These are phyloP conservation scores for Phlogophora meticulosa DNA, from an alignment of 2,888 invertebrate species.

Conservation along the genomic window DNA sequence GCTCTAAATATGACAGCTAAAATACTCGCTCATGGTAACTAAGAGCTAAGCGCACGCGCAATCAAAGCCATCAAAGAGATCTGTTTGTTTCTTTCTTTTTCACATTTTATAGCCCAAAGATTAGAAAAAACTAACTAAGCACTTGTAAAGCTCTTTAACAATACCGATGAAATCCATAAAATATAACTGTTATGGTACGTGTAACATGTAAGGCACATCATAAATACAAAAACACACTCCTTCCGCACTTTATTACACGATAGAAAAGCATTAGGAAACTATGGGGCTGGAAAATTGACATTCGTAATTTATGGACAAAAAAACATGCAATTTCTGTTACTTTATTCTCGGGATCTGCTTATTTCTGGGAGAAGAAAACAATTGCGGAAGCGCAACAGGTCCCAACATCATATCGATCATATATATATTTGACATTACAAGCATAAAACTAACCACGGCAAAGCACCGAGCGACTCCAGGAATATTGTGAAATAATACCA, in stretches of 20 bases:
- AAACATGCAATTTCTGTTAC: background rate
- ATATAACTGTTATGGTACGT: slow-evolving; percentile 18
- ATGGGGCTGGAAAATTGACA: background rate
- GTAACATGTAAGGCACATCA: slow-evolving; percentile 4
- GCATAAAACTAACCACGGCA: slow-evolving; percentile 31
- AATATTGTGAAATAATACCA: slow-evolving; percentile 58
- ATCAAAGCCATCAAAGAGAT: slow-evolving; percentile 2
- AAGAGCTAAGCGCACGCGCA: slow-evolving; percentile 32
- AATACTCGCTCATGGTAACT: slow-evolving; percentile 12
- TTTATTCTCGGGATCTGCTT: too few relatives aligned
- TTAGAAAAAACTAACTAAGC: slow-evolving; percentile 1
- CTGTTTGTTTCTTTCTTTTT: slow-evolving; percentile 7
- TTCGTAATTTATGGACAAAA: background rate
- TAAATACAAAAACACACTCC: slow-evolving; percentile 10
- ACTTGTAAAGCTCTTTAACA: slow-evolving; percentile 6
- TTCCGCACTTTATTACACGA: slow-evolving; percentile 4
- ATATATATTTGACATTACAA: slow-evolving; percentile 48
- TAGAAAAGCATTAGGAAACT: slow-evolving; percentile 1
- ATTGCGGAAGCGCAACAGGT: slow-evolving; percentile 46
- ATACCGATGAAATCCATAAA: slow-evolving; percentile 23
- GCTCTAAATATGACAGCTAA: slow-evolving; percentile 28
- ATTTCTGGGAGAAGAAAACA: slow-evolving; percentile 14
- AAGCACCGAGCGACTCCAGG: slow-evolving; percentile 37
- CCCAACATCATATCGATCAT: slow-evolving; percentile 35
- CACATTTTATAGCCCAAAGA: background rate